These are phyloP conservation scores for Thomomys bottae DNA, from an alignment of 2,113 vertebrate species.

Conservation along the genomic window DNA sequence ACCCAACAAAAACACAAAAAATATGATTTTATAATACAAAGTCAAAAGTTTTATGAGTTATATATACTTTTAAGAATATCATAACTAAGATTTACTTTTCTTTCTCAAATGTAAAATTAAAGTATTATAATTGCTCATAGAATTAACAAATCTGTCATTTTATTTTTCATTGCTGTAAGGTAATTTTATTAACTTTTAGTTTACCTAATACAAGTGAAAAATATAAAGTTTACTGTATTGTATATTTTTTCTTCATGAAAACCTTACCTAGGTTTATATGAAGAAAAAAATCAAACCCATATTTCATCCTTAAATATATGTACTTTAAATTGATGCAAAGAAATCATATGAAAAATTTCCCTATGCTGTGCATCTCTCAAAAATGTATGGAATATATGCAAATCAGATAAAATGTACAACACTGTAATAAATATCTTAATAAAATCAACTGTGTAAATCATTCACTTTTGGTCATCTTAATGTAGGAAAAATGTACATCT, in stretches of 20 bases:
- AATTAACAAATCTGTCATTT: conserved; percentile 46
- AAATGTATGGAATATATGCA: conserved; percentile 53
- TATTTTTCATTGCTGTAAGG: background rate
- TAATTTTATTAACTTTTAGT: conserved; percentile 50
- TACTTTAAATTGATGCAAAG: conserved; percentile 61
- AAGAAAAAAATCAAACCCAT: conserved; percentile 42
- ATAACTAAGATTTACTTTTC: conserved; percentile 59
- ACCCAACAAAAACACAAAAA: conserved; percentile 10
- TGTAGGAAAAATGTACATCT: conserved; percentile 62
- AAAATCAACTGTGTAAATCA: conserved; percentile 64
- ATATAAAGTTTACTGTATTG: conserved; percentile 30
- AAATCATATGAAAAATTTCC: conserved; percentile 50
- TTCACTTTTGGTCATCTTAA: conserved; percentile 56
- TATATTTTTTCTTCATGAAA: conserved; percentile 57
- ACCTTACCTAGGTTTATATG: conserved; percentile 26
- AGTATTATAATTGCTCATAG: conserved; percentile 21
- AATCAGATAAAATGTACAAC: conserved; percentile 55
- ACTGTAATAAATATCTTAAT: conserved; percentile 53
- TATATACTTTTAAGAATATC: conserved; percentile 12
- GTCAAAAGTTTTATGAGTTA: conserved; percentile 41
- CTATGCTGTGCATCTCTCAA: conserved; percentile 18
- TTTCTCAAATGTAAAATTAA: conserved; percentile 74
- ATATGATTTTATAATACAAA: conserved; percentile 59
- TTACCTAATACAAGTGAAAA: conserved; percentile 52
- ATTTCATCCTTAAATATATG: conserved; percentile 49